phyloP scores from a whole-genome alignment of 2,888 invertebrate species.

The Heliconius hortense region DNA sequence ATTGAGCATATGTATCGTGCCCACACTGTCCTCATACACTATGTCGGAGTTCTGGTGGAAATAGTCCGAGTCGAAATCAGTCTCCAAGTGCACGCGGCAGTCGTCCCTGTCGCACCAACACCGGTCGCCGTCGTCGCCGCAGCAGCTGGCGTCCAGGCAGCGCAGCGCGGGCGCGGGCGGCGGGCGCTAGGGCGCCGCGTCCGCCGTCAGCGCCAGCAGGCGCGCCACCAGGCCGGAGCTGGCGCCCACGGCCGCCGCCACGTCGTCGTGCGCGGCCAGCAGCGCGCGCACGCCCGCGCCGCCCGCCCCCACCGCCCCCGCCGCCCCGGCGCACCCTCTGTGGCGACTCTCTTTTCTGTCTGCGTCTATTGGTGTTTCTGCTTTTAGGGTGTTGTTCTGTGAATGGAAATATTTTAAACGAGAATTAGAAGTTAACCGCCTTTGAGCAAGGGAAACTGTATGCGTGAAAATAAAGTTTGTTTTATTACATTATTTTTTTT shows the following conservation, averaged over 20 bases:
- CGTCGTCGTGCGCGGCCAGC: conserved; percentile 61
- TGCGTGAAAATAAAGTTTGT: too few relatives aligned
- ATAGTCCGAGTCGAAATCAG: conserved; percentile 24
- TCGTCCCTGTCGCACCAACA: conserved; percentile 35
- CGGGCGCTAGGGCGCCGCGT: conserved; percentile 47
- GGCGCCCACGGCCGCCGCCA: conserved; percentile 51
- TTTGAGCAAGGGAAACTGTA: background rate
- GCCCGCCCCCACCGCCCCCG: conserved; percentile 47
- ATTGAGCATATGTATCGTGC: conserved; percentile 20
- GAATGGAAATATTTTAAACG: background rate
- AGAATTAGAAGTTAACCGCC: background rate
- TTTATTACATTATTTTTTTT: too few relatives aligned
- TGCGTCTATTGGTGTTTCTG: conserved; percentile 33
- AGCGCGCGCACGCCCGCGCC: conserved; percentile 62
- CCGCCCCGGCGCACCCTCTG: conserved; percentile 49
- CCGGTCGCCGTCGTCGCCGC: conserved; percentile 14
- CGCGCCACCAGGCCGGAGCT: conserved; percentile 56
- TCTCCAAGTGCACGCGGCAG: conserved; percentile 30
- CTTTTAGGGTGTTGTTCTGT: conserved; percentile 38
- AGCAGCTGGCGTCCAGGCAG: conserved; percentile 32
- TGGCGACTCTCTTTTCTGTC: conserved; percentile 15
- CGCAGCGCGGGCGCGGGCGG: conserved; percentile 12
- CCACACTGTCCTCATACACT: background rate
- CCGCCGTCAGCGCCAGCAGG: conserved; percentile 42
- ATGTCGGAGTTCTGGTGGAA: conserved; percentile 20